Base-by-base conservation (phyloP, 2,888 invertebrate species). In the Troides oblongomaculatus region DNA sequence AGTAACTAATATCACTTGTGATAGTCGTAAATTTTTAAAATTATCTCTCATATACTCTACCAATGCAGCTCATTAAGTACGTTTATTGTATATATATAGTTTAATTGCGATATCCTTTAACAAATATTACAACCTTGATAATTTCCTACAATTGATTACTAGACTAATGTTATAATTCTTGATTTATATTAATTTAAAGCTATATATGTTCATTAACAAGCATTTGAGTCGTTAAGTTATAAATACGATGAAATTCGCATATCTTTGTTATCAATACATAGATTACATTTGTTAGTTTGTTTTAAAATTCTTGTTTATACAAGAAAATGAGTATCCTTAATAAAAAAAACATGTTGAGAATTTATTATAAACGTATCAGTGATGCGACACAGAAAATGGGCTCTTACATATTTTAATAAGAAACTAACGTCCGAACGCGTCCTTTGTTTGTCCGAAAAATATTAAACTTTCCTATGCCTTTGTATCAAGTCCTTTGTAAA, bases 11-110 rank as follows among this genome's bases (percentile, higher is more conserved):
- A 68, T n/a, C 59, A n/a, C 56, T 68, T 62, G 58, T 59, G 23
- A n/a, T 18, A 63, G 64, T 63, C 68, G 68, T 68, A 64, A 59
- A 68, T 50, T 53, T n/a, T 53, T 53, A 53, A n/a, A 53, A n/a
- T 53, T 53, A n/a, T 53, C 5, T 53, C 53, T 1, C 53, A 1
- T 53, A 18, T 46, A n/a, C 18, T 6, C 3, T n/a, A 8, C n/a
- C 18, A 53, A 53, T 18, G 18, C 53, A 53, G 2, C n/a, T 53
- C n/a, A n/a, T 53, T 53, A 53, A n/a, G 18, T n/a, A 18, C 53
- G 18, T n/a, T n/a, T n/a, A 53, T 53, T n/a, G 6, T 14, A 14
- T 46, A 21, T 21, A 21, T 21, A 21, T 21, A 21, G 46, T 46
- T 46, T 14, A 46, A 46, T 46, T 46, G 14, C 7, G 7, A 10